phyloP scores from a whole-genome alignment of 2,888 invertebrate genomes.

The Rhabditoides inermis region DNA sequence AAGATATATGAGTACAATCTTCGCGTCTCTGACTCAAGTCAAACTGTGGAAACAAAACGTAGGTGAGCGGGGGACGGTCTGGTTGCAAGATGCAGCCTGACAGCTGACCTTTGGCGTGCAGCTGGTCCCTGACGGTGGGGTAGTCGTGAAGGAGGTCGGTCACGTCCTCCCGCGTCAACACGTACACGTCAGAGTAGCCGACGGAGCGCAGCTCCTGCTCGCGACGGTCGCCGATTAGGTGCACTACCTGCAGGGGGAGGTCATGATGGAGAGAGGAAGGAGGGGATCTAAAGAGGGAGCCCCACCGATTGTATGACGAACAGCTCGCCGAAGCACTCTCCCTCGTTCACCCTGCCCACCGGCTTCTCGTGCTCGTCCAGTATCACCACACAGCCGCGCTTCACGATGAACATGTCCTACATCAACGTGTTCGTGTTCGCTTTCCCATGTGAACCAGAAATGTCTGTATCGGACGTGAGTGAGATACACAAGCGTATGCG shows the following conservation, averaged over 20 bases:
- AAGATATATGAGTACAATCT: no score
- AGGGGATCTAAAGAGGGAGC: background rate
- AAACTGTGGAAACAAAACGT: background rate
- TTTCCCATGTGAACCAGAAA: background rate
- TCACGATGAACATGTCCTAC: slow-evolving; percentile 45
- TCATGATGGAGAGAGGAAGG: background rate
- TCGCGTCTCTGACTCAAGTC: no score
- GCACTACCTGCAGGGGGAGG: background rate
- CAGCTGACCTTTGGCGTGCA: slow-evolving; percentile 29
- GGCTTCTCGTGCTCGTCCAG: slow-evolving; percentile 21
- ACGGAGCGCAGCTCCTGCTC: slow-evolving; percentile 21
- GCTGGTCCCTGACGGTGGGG: slow-evolving; percentile 17
- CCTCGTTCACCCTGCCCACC: slow-evolving; percentile 18
- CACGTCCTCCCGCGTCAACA: slow-evolving; percentile 42
- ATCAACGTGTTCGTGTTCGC: background rate
- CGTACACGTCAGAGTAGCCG: slow-evolving; percentile 47
- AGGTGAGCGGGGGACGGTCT: background rate
- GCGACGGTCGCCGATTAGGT: slow-evolving; percentile 14
- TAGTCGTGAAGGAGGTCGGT: slow-evolving; percentile 25
- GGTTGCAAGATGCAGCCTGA: background rate
- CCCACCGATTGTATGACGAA: slow-evolving; percentile 30
- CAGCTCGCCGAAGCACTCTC: slow-evolving; percentile 40
- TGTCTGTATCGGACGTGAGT: background rate
- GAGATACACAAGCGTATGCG: background rate
- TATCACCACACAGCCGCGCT: slow-evolving; percentile 30